phyloP scores from a whole-genome alignment of 2,113 vertebrate species.

The Gymnobelideus leadbeateri region DNA sequence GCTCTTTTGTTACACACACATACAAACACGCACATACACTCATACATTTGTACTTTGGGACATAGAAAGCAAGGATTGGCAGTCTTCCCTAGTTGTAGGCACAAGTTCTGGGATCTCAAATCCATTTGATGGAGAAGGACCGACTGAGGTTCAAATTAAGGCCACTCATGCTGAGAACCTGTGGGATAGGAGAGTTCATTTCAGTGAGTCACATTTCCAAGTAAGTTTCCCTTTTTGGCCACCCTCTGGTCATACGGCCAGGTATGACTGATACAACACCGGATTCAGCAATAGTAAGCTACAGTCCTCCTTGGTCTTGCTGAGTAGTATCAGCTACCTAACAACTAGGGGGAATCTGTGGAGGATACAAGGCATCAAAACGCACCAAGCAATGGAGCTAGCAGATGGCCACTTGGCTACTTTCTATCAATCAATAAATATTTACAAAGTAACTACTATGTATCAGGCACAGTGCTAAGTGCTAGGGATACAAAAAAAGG shows the following conservation, averaged over 20 bases:
- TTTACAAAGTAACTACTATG: background rate
- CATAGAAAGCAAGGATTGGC: background rate
- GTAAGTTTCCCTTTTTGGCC: background rate
- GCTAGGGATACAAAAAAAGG: background rate
- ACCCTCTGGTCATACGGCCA: background rate
- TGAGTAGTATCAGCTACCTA: background rate
- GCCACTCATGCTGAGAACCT: slow-evolving; percentile 4
- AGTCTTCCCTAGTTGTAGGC: background rate
- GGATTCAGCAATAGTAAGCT: background rate
- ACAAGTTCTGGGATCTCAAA: background rate
- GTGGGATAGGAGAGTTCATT: background rate
- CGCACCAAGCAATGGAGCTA: background rate
- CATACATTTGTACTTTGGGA: background rate
- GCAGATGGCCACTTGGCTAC: background rate
- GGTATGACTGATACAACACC: background rate
- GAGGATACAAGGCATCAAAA: background rate
- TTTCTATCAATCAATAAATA: background rate
- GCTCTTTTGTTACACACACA: background rate
- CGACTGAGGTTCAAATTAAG: background rate
- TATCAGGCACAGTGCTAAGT: background rate
- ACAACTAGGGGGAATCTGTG: background rate
- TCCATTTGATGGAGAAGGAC: background rate
- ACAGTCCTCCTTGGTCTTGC: background rate
- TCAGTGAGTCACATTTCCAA: background rate
- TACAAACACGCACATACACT: background rate